These are phyloP conservation scores for Nycticebus coucang DNA, from an alignment of 2,113 vertebrate genomes.

Conservation along the genomic window DNA sequence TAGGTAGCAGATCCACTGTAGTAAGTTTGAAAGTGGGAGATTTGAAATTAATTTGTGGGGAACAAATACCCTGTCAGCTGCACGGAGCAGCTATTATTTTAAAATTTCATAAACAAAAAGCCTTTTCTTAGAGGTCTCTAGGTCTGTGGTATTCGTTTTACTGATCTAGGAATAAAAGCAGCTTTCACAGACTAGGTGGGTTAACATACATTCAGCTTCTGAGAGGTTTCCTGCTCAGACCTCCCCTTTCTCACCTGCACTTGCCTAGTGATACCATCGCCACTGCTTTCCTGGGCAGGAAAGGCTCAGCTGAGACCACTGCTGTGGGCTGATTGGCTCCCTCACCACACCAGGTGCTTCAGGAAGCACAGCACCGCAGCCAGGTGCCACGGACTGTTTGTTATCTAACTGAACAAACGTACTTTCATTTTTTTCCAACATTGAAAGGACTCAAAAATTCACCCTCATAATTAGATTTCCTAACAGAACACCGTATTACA, in stretches of 20 bases:
- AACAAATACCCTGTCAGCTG: neutral
- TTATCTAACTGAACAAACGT: no score
- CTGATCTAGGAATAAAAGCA: no score
- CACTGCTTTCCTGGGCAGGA: neutral
- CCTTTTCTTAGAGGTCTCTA: neutral
- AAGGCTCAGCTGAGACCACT: neutral
- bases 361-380: accelerated
- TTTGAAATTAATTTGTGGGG: neutral
- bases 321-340: neutral
- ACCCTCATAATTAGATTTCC: neutral
- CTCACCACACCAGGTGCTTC: accelerated
- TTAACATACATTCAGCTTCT: neutral
- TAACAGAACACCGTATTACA: neutral
- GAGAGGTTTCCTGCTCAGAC: neutral
- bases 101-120: neutral
- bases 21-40: neutral
- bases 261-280: neutral
- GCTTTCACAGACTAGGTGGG: neutral
- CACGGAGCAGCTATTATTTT: neutral
- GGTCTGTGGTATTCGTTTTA: neutral
- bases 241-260: neutral
- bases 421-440: neutral
- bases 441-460: neutral
- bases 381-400: accelerated
- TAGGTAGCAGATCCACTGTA: neutral